A percentile compares a stretch with the other conserved stretches of the same genome.
Conservation (phyloP, 2,888 invertebrate genomes). For the Ophion costatus region DNA sequence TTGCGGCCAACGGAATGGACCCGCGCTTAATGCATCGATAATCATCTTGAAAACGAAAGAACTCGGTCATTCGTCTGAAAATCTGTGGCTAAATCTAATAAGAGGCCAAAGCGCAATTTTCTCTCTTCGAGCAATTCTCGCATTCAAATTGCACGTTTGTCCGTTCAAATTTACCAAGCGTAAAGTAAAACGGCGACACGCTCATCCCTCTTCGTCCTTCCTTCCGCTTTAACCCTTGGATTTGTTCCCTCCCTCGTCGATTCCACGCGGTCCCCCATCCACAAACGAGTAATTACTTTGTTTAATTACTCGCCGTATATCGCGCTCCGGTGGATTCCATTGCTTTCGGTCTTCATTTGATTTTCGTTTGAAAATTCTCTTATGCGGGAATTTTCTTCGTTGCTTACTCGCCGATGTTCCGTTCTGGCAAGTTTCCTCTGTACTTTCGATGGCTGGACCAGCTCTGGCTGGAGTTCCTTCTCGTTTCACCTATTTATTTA, state of each 20-base stretch:
- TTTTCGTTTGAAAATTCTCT: constrained; percentile 6
- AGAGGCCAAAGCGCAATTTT: constrained; percentile 26
- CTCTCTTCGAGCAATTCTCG: constrained; percentile 17
- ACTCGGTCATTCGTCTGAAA: constrained; percentile 42
- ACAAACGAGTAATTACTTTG: constrained; percentile 70
- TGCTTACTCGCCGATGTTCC: not conserved
- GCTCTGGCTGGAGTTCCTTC: constrained; percentile 38
- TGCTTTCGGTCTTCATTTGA: constrained; percentile 37
- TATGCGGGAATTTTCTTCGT: constrained; percentile 6
- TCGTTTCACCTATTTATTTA: constrained; percentile 32
- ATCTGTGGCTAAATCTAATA: constrained; percentile 44
- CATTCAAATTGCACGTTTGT: constrained; percentile 22
- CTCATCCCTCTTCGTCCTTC: not conserved
- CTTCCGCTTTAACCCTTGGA: constrained; percentile 29
- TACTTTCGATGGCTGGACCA: not conserved
- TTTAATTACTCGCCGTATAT: constrained; percentile 69
- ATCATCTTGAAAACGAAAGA: constrained; percentile 45
- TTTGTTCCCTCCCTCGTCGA: constrained; percentile 8
- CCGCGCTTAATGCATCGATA: not conserved
- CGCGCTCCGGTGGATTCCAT: constrained; percentile 39
- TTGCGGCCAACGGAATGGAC: too few species aligned
- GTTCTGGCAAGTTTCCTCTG: not conserved
- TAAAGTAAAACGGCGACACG: constrained; percentile 3
- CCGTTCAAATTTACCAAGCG: constrained; percentile 5
- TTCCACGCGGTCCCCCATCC: constrained; percentile 52